Percentiles rank a stretch among this genome's conserved stretches.
Evolutionary conservation across 1,140 invertebrate species (phyloP).

Genomic region (Drosophila fuyamai): DNA sequence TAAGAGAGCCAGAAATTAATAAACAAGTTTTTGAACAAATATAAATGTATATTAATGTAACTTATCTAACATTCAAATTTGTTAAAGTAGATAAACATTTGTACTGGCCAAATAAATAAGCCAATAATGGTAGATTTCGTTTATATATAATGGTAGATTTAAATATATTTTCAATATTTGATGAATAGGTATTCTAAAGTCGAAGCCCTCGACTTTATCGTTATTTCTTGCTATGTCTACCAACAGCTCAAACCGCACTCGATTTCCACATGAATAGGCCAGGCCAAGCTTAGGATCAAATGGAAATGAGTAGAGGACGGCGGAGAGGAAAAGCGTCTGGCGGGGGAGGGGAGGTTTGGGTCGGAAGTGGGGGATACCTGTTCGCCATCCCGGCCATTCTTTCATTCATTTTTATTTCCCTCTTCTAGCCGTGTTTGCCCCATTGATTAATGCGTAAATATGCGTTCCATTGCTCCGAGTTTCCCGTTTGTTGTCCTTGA

Average conservation of each 20-base stretch:
- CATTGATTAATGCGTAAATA: slow-evolving; percentile 79
- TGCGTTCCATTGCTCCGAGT: slow-evolving; percentile 52
- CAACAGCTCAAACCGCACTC: slow-evolving; percentile 43
- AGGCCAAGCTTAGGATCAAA: slow-evolving; percentile 44
- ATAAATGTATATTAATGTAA: too few relatives aligned
- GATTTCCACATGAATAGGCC: slow-evolving; percentile 65
- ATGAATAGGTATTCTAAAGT: slow-evolving; percentile 1
- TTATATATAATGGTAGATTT: too few relatives aligned
- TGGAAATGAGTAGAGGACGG: slow-evolving; percentile 35
- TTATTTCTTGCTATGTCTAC: slow-evolving; percentile 45
- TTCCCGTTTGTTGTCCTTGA: slow-evolving; percentile 54
- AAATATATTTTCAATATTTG: neutral
- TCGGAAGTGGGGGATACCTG: slow-evolving; percentile 20
- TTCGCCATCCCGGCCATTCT: slow-evolving; percentile 37
- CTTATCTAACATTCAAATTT: too few relatives aligned
- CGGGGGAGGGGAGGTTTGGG: too few relatives aligned
- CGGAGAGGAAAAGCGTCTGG: slow-evolving; percentile 1
- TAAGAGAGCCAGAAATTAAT: too few relatives aligned
- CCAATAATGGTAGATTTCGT: too few relatives aligned
- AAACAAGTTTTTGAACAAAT: too few relatives aligned
- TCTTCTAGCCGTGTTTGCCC: slow-evolving; percentile 57
- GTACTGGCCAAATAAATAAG: too few relatives aligned
- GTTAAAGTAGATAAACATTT: neutral
- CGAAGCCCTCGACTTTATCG: neutral
- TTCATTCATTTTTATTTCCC: slow-evolving; percentile 33